Conservation (phyloP, 2,888 invertebrate species). For the Cosmia trapezina region DNA sequence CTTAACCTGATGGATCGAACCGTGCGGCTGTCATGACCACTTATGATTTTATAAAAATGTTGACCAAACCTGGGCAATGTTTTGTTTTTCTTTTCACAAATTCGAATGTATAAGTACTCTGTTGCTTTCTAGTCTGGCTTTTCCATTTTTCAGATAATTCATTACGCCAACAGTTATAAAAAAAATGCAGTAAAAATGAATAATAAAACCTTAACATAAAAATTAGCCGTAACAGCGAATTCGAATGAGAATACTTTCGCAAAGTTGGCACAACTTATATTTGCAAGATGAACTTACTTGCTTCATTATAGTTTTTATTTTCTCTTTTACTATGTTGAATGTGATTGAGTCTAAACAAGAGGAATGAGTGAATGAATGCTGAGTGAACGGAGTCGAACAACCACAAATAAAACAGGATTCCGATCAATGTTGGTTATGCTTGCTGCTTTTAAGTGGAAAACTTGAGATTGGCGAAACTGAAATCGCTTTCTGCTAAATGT, state of each 20-base stretch:
- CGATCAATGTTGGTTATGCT: conserved; percentile 77
- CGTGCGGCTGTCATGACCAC: background rate
- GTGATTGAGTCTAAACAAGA: conserved; percentile 87
- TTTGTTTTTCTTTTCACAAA: background rate
- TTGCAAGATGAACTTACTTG: conserved; percentile 84
- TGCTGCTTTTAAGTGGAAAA: conserved; percentile 77
- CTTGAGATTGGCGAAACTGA: conserved; percentile 82
- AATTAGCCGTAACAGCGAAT: conserved; percentile 73
- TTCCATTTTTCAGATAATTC: conserved; percentile 29
- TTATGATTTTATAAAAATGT: background rate
- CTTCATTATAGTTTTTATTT: conserved; percentile 87
- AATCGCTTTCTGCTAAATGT: conserved; percentile 78
- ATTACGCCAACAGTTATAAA: conserved; percentile 40
- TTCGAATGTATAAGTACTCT: background rate
- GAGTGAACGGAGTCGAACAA: conserved; percentile 71
- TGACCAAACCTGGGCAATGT: background rate
- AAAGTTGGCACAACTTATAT: conserved; percentile 75
- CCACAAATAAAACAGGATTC: conserved; percentile 81
- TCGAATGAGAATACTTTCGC: conserved; percentile 64
- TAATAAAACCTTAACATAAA: conserved; percentile 70
- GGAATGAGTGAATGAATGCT: conserved; percentile 79
- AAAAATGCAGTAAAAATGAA: conserved; percentile 46
- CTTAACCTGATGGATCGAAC: too few relatives aligned
- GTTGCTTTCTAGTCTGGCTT: conserved; percentile 1
- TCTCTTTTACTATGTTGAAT: conserved; percentile 81